Evolutionary conservation across 1,140 invertebrate species (phyloP), one percentile per base, ranked within the genome.

Genomic region (Geopemphigus sp.): DNA sequence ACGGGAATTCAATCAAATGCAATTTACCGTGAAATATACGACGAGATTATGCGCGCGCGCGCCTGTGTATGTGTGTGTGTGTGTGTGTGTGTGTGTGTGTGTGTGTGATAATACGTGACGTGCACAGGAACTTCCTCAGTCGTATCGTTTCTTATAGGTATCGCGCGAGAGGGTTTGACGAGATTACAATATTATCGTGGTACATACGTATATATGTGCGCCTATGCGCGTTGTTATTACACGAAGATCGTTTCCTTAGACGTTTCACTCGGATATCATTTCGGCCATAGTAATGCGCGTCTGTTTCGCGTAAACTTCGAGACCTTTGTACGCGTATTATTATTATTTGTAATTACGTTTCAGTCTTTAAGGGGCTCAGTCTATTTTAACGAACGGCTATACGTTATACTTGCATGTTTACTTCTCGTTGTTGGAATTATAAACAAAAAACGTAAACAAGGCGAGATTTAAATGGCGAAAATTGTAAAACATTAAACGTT

Each of bases 1-100:
- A 53, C 24, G 24, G 68, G 15, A 72, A 63, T 78, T 78, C 74
- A 78, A 78, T 78, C 74, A 78, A 63, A 78, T 63, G 39, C 74
- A 78, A 78, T 78, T 78, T 47, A 78, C 74, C 74, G 57, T 78
- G 74, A 78, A 78, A 78, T 78, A 63, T 50, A n/a, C n/a, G 22
- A 39, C 24, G 12, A 63, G 74, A 78, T 78, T 78, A 78, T 78
- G 11, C 32, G 32, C 14, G 19, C 29, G 26, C 22, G 8, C 29
- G 17, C n/a, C 12, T 39, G n/a, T n/a, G 2, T 17, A 47, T 47
- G n/a, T 45, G 22, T 39, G n/a, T 47, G n/a, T 57, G 22, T 32
- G 19, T 15, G 29, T 8, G n/a, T 17, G 59, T 17, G 24, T n/a
- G 22, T 39, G n/a, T 47, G n/a, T 57, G 22, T 32, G 19, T 15